Conservation (phyloP, 2,888 invertebrate genomes). For the Platerodrilus igneus region DNA sequence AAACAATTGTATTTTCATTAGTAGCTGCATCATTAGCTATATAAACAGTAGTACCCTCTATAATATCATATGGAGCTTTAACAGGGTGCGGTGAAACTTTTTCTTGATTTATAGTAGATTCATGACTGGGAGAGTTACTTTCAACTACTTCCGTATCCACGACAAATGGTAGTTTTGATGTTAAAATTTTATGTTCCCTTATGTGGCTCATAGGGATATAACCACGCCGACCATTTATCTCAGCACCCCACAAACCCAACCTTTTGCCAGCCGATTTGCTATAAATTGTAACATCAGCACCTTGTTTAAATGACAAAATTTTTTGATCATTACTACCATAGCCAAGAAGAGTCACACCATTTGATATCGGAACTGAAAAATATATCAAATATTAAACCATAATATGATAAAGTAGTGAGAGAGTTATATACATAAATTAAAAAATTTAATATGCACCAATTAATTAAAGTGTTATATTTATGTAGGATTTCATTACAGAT, state of each 20-base stretch:
- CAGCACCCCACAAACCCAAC: constrained; percentile 62
- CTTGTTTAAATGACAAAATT: constrained; percentile 58
- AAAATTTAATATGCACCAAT: constrained; percentile 8
- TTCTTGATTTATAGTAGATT: constrained; percentile 30
- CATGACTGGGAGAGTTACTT: constrained; percentile 27
- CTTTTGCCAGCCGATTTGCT: constrained; percentile 67
- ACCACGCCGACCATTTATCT: constrained; percentile 63
- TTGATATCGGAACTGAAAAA: constrained; percentile 57
- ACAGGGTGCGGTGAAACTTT: constrained; percentile 33
- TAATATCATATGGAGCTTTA: constrained; percentile 46
- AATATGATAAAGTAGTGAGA: constrained; percentile 9
- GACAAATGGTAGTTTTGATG: constrained; percentile 43
- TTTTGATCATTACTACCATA: constrained; percentile 56
- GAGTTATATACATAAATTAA: constrained; percentile 4
- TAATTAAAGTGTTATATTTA: too few species aligned
- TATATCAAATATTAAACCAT: too few species aligned
- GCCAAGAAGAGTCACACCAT: constrained; percentile 54
- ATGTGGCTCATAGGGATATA: constrained; percentile 59
- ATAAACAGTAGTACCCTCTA: constrained; percentile 66
- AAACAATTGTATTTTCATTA: neutral
- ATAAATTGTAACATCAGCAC: constrained; percentile 57
- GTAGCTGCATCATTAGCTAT: constrained; percentile 14
- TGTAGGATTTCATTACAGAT: too few species aligned
- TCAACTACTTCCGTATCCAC: constrained; percentile 51
- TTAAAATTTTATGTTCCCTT: constrained; percentile 55